Base-by-base conservation (phyloP, 2,113 vertebrate species). In the Saimiri boliviensis region DNA sequence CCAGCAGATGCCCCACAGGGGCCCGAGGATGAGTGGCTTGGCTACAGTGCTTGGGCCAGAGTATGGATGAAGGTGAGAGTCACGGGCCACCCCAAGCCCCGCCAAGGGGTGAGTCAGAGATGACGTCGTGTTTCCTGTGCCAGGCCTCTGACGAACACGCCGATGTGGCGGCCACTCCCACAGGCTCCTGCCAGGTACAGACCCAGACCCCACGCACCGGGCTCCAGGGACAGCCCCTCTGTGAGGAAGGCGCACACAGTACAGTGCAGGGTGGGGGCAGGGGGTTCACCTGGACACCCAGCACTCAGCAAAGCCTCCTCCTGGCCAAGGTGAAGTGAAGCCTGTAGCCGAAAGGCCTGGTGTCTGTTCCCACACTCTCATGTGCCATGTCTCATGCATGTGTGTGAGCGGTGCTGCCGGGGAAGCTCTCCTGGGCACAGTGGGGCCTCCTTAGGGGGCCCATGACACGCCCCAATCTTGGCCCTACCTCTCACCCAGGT, bases 71-170 rank as follows among this genome's bases (percentile, higher is more conserved):
- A 92, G 89, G 94, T 94, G 94, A 98, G 70, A 82, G 93, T 68
- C 85, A 86, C 4, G 4, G 35, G 76, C 93, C 94, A 21, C 81
- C 91, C 76, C 93, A 68, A 10, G 54, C 47, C 30, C 80, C 1
- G 21, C 30, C 60, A 27, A 56, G 87, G 47, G 35, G 9, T 96
- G 96, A 97, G 94, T 97, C 96, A 97, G 47, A 8, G 23, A 13
- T 92, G 93, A 94, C 23, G 1, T 84, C 79, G 89, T 86, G 52
- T 70, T 96, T 97, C 97, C 96, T 94, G 97, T 52, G 70, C 77
- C 83, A 56, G 76, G 81, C 73, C 73, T 60, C 93, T 73, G 37
- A 89, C 45, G 6, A 45, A 35, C 66, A 58, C 10, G 1, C 71
- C 7, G 3, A 30, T 23, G 1, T 8, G 3, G 25, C 3, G 20